Conservation (phyloP, 2,113 vertebrate genomes). For the Epinephelus lanceolatus region DNA sequence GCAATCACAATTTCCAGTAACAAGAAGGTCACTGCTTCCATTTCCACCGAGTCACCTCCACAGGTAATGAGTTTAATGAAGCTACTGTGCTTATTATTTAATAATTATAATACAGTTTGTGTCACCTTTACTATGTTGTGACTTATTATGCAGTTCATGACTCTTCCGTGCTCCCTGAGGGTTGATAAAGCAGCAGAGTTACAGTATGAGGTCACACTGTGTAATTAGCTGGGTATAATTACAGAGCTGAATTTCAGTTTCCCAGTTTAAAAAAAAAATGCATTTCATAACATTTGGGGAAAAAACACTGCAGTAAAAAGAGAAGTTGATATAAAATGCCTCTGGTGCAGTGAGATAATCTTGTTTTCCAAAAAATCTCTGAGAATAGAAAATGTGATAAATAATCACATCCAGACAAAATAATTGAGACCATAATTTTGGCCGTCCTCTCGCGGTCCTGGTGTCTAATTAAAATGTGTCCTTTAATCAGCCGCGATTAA, state of each 20-base stretch:
- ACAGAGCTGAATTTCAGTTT: background rate
- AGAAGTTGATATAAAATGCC: background rate
- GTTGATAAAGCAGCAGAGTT: background rate
- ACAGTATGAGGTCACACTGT: background rate
- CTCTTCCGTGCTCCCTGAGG: background rate
- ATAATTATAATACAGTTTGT: background rate
- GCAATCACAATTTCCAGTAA: background rate
- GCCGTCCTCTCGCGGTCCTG: background rate
- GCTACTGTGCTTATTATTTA: background rate
- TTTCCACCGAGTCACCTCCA: background rate
- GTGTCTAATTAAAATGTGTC: constrained; percentile 49
- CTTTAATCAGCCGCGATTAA: constrained; percentile 51
- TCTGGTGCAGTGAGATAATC: background rate
- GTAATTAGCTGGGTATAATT: constrained; percentile 5
- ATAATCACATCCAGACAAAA: constrained; percentile 28
- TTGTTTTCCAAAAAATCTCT: background rate
- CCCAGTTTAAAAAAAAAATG: background rate
- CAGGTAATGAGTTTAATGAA: background rate
- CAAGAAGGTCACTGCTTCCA: background rate
- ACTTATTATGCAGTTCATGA: background rate
- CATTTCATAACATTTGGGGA: background rate
- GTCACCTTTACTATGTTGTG: background rate
- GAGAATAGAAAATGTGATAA: background rate
- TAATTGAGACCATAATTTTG: constrained; percentile 37
- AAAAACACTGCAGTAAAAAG: background rate